These are phyloP conservation scores for Bombylius major DNA, from an alignment of 2,888 invertebrate genomes.

Conservation along the genomic window DNA sequence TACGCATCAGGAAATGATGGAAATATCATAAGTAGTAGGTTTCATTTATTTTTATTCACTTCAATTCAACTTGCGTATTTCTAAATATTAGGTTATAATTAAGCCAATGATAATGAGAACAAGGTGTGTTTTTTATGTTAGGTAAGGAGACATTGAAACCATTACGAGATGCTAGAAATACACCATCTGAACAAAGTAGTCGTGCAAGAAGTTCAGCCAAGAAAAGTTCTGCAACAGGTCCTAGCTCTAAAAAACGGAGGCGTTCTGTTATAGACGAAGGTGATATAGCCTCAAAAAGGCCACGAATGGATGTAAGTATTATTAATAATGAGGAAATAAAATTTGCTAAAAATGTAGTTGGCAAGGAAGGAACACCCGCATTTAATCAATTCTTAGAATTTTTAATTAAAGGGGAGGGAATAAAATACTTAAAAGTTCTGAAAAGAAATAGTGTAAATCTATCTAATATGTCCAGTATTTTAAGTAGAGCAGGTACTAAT, in stretches of 20 bases:
- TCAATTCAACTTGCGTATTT: too few species aligned
- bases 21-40: too few species aligned
- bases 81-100: too few species aligned
- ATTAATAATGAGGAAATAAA: slow-evolving; percentile 13
- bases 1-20: too few species aligned
- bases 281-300: background rate
- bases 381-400: slow-evolving; percentile 27
- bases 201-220: background rate
- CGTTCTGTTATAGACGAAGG: background rate
- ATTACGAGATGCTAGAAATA: background rate
- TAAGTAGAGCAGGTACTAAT: slow-evolving; percentile 14
- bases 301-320: background rate
- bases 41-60: too few species aligned
- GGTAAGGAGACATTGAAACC: background rate
- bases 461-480: background rate
- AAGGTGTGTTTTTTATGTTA: too few species aligned
- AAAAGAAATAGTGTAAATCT: background rate
- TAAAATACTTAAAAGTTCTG: slow-evolving; percentile 1
- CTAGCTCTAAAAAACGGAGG: background rate
- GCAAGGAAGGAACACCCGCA: slow-evolving; percentile 24
- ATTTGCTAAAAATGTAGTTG: slow-evolving; percentile 26
- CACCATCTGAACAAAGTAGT: background rate
- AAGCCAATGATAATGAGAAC: too few species aligned
- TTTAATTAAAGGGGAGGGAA: slow-evolving; percentile 18
- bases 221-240: background rate